Conservation (phyloP, 2,113 vertebrate genomes). For the Pelobates fuscus region DNA sequence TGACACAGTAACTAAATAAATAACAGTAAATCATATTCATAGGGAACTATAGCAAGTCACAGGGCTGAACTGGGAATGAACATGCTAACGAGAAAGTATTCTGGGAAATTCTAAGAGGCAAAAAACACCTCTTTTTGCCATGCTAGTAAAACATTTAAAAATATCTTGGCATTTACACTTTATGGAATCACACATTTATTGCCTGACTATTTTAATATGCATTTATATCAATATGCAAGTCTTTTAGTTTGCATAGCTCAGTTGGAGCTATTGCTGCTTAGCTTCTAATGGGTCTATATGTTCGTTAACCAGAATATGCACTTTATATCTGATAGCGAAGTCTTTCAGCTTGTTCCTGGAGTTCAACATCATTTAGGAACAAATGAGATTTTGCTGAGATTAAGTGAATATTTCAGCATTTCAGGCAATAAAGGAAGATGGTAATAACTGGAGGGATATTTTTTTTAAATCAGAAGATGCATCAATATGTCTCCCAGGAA, state of each 20-base stretch:
- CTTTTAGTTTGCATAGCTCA: constrained; percentile 3
- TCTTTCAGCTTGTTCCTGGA: constrained; percentile 9
- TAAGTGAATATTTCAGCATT: constrained; percentile 15
- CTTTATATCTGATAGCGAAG: constrained; percentile 7
- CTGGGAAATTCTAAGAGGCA: too few species aligned
- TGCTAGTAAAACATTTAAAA: neutral
- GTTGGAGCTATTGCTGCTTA: constrained; percentile 2
- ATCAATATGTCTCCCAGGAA: neutral
- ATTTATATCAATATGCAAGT: constrained; percentile 24
- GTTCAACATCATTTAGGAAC: constrained; percentile 18
- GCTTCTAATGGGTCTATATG: neutral
- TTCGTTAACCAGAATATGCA: constrained; percentile 13
- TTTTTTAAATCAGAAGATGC: neutral
- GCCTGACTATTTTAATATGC: constrained; percentile 14
- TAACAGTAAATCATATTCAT: too few species aligned
- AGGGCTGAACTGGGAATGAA: too few species aligned
- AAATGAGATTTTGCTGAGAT: constrained; percentile 25
- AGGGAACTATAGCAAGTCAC: too few species aligned
- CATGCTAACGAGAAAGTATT: too few species aligned
- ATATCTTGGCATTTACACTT: neutral
- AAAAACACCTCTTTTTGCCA: too few species aligned
- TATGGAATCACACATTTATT: neutral
- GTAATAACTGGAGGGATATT: neutral
- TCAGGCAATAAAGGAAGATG: constrained; percentile 1
- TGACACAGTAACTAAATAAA: too few species aligned